These are phyloP conservation scores for Hyles lineata DNA, from an alignment of 2,888 invertebrate genomes.

Conservation along the genomic window DNA sequence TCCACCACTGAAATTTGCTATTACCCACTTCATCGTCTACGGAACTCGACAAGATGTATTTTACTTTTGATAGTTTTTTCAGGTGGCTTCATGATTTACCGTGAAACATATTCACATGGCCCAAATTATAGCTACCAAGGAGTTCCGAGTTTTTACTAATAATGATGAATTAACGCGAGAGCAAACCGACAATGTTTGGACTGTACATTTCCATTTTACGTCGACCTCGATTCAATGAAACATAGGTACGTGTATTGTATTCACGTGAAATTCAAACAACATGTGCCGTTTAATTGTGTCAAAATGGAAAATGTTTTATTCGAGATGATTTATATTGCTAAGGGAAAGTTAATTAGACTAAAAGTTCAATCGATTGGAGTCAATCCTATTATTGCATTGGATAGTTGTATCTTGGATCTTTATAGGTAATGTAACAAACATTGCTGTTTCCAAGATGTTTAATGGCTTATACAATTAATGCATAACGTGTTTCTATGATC, in stretches of 20 bases:
- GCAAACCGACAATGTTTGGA: constrained; percentile 4
- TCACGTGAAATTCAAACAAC: not conserved
- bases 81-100: not conserved
- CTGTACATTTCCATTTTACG: not conserved
- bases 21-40: too few relatives aligned
- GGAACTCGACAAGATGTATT: too few relatives aligned
- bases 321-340: not conserved
- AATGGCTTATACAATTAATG: too few relatives aligned
- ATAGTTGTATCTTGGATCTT: too few relatives aligned
- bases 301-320: not conserved
- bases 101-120: constrained; percentile 13
- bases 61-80: not conserved
- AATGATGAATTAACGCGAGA: constrained; percentile 1
- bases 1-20: too few relatives aligned
- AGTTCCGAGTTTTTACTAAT: constrained; percentile 6
- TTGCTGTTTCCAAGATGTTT: too few relatives aligned
- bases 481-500: too few relatives aligned
- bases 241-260: not conserved
- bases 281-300: constrained; percentile 5
- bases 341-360: not conserved
- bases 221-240: not conserved
- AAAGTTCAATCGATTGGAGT: too few relatives aligned
- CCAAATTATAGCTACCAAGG: not conserved
- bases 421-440: too few relatives aligned
- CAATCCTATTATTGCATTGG: too few relatives aligned